Evolutionary conservation across 1,140 invertebrate genomes (phyloP), one percentile per base, ranked within the genome.

Genomic region (Anadara kagoshimensis): DNA sequence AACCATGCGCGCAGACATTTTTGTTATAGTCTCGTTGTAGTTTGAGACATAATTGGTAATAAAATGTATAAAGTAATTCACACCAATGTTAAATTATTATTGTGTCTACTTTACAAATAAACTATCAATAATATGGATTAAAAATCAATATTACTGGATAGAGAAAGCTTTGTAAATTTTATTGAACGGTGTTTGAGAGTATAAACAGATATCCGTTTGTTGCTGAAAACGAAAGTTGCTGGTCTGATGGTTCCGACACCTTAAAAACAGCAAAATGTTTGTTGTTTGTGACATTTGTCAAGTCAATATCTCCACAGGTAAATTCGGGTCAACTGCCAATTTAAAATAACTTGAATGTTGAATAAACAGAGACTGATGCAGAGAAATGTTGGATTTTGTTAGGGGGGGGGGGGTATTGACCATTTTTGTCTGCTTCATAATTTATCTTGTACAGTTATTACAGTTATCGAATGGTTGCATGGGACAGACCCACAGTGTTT

Each of bases 221-320:
- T n/a, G n/a, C n/a, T n/a, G 18, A 22, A 44, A 41, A 43, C 41
- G 41, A 41, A 62, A 44, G 36, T 62, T 62, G 11, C 0, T 0
- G 16, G 24, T 5, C 5, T 24, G 16, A 53, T 20, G n/a, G 0
- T 24, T 53, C 51, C 16, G 8, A 16, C n/a, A 8, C n/a, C 8
- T 8, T 11, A 16, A 53, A 16, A 24, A 53, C n/a, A 53, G 24
- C 51, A 53, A 0, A 11, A 64, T 64, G 62, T 64, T 64, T 64
- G 62, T 64, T 18, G 47, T 64, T 49, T 64, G 62, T 24, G 62
- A 64, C 26, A 49, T 64, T 14, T 64, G 62, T 29, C 62, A 64
- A 47, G 47, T 44, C 47, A 45, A 64, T n/a, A 64, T 64, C 22
- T 64, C 62, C 20, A 49, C 62, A 49, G 62, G 62, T 64, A 51